A percentile compares a stretch with the other conserved stretches of the same genome.
These are phyloP conservation scores for Ophion costatus DNA, from an alignment of 2,888 invertebrate genomes.

Conservation along the genomic window DNA sequence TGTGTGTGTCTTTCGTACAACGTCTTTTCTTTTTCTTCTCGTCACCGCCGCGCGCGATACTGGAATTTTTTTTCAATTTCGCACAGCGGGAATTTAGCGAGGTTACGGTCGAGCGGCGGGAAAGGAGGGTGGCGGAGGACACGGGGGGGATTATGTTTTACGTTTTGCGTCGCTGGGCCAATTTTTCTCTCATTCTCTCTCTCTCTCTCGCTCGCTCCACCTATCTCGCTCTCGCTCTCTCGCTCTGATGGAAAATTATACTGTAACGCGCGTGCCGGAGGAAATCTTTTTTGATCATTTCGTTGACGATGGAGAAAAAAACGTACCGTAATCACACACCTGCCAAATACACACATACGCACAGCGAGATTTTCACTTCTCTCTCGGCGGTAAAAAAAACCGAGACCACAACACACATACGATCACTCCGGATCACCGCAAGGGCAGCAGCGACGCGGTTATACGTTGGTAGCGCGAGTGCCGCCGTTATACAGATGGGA, in stretches of 20 bases:
- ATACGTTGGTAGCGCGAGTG: background rate
- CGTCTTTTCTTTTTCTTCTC: conserved; percentile 11
- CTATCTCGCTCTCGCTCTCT: background rate
- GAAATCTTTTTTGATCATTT: conserved; percentile 71
- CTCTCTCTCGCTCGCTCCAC: background rate
- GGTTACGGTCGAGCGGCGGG: conserved; percentile 33
- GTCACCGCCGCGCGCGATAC: background rate
- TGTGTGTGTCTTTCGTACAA: background rate
- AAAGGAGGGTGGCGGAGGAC: background rate
- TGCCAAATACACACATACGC: conserved; percentile 54
- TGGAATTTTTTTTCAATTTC: conserved; percentile 18
- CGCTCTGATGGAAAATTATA: conserved; percentile 7
- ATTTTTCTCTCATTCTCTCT: too few relatives aligned
- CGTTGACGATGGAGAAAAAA: conserved; percentile 69
- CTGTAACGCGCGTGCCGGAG: conserved; percentile 69
- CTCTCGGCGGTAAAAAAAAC: conserved; percentile 41
- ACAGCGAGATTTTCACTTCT: conserved; percentile 16
- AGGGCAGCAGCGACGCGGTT: too few relatives aligned
- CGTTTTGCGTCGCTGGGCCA: conserved; percentile 65
- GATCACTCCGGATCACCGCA: conserved; percentile 27
- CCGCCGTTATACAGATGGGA: background rate
- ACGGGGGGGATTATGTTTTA: conserved; percentile 31
- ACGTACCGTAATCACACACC: conserved; percentile 56
- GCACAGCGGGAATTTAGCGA: conserved; percentile 18
- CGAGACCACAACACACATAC: conserved; percentile 35